Conservation (phyloP, 2,797 vertebrate genomes). For the Agapornis canus region DNA sequence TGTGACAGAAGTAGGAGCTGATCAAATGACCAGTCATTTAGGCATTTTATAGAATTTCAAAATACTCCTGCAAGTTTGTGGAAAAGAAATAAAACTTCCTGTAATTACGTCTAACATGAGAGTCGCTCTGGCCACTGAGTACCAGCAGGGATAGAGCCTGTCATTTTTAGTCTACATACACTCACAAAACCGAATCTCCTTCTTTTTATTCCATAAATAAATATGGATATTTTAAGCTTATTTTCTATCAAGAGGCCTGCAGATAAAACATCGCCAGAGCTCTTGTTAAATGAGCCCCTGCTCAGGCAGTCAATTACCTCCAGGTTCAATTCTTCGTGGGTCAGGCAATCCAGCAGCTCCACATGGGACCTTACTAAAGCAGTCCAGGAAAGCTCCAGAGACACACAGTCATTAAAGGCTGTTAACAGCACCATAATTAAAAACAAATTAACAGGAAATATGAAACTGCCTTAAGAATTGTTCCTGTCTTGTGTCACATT, state of each 20-base stretch:
- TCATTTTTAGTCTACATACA: neutral
- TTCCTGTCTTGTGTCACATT: conserved; percentile 9
- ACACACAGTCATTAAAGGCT: neutral
- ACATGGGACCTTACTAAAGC: neutral
- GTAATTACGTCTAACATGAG: neutral
- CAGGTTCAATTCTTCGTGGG: neutral
- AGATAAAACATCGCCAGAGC: neutral
- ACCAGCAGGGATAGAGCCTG: neutral
- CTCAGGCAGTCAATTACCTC: neutral
- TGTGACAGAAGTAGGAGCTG: neutral
- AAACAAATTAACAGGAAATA: conserved; percentile 38
- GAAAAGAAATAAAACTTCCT: neutral
- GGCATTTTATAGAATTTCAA: neutral
- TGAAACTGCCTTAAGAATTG: conserved; percentile 4
- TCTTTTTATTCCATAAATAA: neutral
- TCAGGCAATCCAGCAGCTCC: neutral
- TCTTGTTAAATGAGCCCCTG: neutral
- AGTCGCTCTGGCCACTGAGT: neutral
- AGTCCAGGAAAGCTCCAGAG: neutral
- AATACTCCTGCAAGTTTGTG: neutral
- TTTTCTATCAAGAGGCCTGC: neutral
- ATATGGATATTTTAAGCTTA: neutral
- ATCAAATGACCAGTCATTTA: neutral
- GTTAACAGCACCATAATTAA: conserved; percentile 12
- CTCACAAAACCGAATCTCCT: neutral